Conservation (phyloP, 2,797 vertebrate species). For the Sciurus carolinensis region DNA sequence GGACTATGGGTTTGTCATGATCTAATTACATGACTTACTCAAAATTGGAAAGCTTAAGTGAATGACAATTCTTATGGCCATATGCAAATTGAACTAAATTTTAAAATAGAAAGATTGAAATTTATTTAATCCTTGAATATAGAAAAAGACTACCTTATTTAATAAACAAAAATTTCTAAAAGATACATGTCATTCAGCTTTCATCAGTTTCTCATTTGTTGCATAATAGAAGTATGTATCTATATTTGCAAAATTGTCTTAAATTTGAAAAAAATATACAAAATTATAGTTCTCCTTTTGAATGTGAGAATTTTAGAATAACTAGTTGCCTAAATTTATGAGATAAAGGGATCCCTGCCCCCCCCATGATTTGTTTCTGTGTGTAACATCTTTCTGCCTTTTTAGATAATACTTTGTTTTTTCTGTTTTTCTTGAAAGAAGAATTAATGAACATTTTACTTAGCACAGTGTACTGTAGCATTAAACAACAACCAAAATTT, state of each 20-base stretch:
- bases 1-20: neutral
- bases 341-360: neutral
- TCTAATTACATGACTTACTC: neutral
- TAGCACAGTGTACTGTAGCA: neutral
- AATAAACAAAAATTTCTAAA: neutral
- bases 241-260: neutral
- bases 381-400: neutral
- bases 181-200: neutral
- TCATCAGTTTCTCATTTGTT: neutral
- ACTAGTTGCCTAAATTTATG: neutral
- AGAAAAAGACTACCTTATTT: neutral
- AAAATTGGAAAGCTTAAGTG: neutral
- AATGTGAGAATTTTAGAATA: neutral
- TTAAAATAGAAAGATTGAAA: neutral
- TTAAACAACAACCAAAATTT: constrained; percentile 13
- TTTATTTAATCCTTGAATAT: neutral
- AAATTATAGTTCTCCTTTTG: neutral
- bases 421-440: constrained; percentile 6
- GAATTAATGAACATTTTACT: neutral
- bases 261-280: neutral
- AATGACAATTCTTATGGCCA: neutral
- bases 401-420: neutral
- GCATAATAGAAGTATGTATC: neutral
- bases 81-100: neutral
- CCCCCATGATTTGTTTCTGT: neutral